Percentiles rank a stretch among this genome's conserved stretches.
phyloP scores from a whole-genome alignment of 1,140 invertebrate species.

The Drosophila santomea region DNA sequence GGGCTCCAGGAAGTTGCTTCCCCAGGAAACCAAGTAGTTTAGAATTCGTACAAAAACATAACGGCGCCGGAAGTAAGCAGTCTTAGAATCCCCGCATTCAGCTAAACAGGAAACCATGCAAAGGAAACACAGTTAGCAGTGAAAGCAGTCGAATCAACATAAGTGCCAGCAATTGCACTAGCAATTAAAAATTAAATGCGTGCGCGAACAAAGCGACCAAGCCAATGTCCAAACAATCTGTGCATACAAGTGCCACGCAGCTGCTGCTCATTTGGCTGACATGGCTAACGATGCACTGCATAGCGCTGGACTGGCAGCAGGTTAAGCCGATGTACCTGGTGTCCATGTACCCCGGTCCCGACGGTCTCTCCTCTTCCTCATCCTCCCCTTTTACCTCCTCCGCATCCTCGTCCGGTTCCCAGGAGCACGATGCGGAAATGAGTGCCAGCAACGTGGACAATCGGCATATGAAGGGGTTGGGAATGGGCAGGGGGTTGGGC shows the following conservation, averaged over 20 bases:
- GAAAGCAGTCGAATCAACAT: constrained; percentile 26
- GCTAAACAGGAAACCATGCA: constrained; percentile 27
- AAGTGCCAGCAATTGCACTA: constrained; percentile 41
- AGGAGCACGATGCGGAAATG: constrained; percentile 70
- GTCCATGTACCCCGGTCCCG: constrained; percentile 71
- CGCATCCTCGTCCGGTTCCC: constrained; percentile 36
- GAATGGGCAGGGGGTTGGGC: background rate
- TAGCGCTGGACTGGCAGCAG: constrained; percentile 73
- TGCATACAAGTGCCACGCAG: constrained; percentile 20
- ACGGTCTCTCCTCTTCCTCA: constrained; percentile 33
- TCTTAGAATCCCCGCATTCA: constrained; percentile 14
- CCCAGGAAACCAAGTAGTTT: background rate
- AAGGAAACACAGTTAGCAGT: constrained; percentile 29
- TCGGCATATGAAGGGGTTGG: constrained; percentile 30
- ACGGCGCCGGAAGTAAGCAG: background rate
- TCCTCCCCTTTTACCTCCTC: constrained; percentile 45
- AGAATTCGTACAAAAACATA: background rate
- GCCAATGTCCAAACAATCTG: constrained; percentile 74
- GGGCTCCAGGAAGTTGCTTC: background rate
- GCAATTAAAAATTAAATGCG: constrained; percentile 73
- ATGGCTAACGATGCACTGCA: constrained; percentile 42
- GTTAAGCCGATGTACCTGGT: constrained; percentile 83
- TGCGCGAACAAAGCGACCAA: constrained; percentile 46
- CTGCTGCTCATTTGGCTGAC: constrained; percentile 46
- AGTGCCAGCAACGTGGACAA: constrained; percentile 62